Base-by-base conservation (phyloP, 2,888 invertebrate genomes). In the Ophion ellenae region DNA sequence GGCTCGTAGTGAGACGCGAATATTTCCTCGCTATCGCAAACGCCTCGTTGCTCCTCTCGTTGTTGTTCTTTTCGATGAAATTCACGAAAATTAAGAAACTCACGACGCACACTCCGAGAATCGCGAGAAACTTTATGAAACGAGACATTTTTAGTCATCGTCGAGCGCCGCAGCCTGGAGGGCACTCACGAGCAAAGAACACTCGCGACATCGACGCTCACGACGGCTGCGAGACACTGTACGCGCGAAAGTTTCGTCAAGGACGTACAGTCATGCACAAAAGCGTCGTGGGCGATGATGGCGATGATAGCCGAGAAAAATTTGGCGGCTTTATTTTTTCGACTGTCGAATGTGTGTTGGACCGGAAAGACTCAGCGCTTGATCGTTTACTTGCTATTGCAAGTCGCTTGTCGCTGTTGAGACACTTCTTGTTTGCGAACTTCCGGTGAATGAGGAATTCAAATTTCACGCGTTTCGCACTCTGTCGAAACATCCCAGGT, bases 61-160 rank as follows among this genome's bases (percentile, higher is more conserved):
- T 57, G 11, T 17, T 71, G 45, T 61, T 81, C 10, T 71, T 78
- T 47, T 86, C 86, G 47, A 86, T 57, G 64, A 86, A n/a, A 66
- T 81, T 81, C 11, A 86, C 86, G 53, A 86, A 84, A 28, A 84
- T 75, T 32, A 86, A 69, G 4, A 86, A 32, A 17, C 61, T 81
- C 59, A 81, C 59, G 6, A 70, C 69, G 69, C 84, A 86, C 81
- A 84, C 28, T 17, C 59, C 74, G 66, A 86, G 84, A 57, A 86
- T 76, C 28, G 32, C 28, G 36, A 10, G 20, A 63, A 81, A 81
- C 57, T 81, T 76, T 7, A 81, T 28, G 17, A 81, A 81, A 70
- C 7, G 69, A 17, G 59, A 69, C 81, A 81, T 81, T 1, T 36
- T 75, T 61, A n/a, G 47, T 47, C 45, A 59, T 75, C 40, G 40